phyloP scores from a whole-genome alignment of 1,140 invertebrate species.

The Tetramorium simillimum region DNA sequence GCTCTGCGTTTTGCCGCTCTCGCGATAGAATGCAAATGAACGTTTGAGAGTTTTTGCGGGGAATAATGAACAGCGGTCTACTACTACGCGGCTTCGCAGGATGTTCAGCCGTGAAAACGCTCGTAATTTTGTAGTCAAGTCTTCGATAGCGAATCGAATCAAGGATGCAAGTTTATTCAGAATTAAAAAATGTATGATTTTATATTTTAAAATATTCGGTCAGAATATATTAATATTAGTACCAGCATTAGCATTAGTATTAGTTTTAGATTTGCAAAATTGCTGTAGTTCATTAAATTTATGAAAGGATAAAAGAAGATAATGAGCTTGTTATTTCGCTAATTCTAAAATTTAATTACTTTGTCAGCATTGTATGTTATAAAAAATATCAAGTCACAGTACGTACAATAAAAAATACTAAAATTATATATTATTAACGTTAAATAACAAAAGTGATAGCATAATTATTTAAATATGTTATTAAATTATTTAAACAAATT shows the following conservation, averaged over 20 bases:
- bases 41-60: slow-evolving; percentile 46
- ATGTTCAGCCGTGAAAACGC: slow-evolving; percentile 5
- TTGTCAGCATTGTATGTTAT: background rate
- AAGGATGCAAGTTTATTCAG: background rate
- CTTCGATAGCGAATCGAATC: background rate
- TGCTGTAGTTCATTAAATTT: background rate
- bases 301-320: background rate
- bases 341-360: background rate
- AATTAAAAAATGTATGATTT: background rate
- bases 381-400: background rate
- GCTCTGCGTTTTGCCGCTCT: slow-evolving; percentile 44
- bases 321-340: background rate
- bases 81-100: slow-evolving; percentile 7
- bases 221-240: background rate
- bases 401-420: background rate
- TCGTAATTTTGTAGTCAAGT: slow-evolving; percentile 10
- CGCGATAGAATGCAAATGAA: slow-evolving; percentile 59
- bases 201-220: background rate
- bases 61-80: slow-evolving; percentile 40
- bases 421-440: background rate
- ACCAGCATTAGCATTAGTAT: background rate
- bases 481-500: too few relatives aligned
- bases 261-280: background rate
- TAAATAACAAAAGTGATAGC: background rate
- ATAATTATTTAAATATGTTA: background rate